Conservation (phyloP, 2,888 invertebrate species). For the Nephrotoma flavescens region DNA sequence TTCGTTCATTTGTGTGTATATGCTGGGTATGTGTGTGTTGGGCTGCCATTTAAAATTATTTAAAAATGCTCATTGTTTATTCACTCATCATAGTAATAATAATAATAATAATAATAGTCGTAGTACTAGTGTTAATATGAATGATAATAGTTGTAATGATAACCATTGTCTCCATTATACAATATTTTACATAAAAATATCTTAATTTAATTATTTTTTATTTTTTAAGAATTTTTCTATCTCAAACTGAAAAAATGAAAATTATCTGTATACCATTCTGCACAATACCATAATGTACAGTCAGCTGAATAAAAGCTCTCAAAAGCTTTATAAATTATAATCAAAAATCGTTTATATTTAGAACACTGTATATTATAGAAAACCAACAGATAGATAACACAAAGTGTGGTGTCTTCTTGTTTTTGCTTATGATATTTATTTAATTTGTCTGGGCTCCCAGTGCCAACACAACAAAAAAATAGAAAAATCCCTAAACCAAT, state of each 20-base stretch:
- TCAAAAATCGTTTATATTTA: not conserved
- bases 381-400: not conserved
- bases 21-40: not conserved
- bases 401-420: not conserved
- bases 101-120: not conserved
- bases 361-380: not conserved
- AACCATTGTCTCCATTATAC: not conserved
- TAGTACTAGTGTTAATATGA: not conserved
- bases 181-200: not conserved
- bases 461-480: not conserved
- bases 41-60: not conserved
- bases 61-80: not conserved
- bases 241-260: not conserved
- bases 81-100: not conserved
- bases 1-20: not conserved
- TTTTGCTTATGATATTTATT: not conserved
- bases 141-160: not conserved
- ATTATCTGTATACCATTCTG: not conserved
- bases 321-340: not conserved
- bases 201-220: not conserved
- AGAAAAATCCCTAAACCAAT: not conserved
- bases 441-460: not conserved
- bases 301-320: not conserved
- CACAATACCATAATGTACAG: not conserved
- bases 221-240: not conserved